A percentile compares a stretch with the other conserved stretches of the same genome.
Conservation (phyloP, 2,797 vertebrate species). For the Eidolon dupreanum region DNA sequence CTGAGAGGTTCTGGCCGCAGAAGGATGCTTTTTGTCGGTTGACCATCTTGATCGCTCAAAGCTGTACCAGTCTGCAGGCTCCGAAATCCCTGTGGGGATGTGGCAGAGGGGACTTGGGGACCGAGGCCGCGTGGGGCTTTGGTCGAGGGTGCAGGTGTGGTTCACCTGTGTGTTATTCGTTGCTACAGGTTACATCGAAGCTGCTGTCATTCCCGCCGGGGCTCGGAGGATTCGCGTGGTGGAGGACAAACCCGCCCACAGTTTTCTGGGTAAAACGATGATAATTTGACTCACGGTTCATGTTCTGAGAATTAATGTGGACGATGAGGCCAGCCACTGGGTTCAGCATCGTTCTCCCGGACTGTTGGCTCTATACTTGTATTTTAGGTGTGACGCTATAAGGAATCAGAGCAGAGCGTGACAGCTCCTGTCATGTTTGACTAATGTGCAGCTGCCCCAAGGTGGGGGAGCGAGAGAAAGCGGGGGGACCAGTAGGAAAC, state of each 20-base stretch:
- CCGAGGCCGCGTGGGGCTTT: not conserved
- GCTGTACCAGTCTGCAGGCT: not conserved
- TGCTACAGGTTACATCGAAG: conserved; percentile 95
- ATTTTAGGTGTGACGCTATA: not conserved
- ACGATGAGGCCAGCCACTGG: not conserved
- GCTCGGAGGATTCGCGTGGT: conserved; percentile 96
- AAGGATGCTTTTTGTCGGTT: not conserved
- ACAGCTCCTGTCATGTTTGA: accelerated
- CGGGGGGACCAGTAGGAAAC: not conserved
- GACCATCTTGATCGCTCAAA: not conserved
- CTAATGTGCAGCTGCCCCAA: not conserved
- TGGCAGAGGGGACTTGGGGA: not conserved
- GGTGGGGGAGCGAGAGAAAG: accelerated
- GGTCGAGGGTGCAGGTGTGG: not conserved
- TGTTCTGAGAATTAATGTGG: not conserved
- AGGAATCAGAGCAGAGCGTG: not conserved
- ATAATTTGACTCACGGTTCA: not conserved
- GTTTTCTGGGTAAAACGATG: conserved; percentile 95
- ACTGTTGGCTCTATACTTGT: accelerated
- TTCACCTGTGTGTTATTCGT: conserved; percentile 65
- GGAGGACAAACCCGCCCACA: conserved; percentile 97
- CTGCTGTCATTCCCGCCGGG: conserved; percentile 95
- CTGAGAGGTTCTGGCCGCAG: not conserved
- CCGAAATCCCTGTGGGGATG: not conserved
- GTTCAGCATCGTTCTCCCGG: not conserved